These are phyloP conservation scores for Polyodon spathula DNA, from an alignment of 2,113 vertebrate genomes.

Conservation along the genomic window DNA sequence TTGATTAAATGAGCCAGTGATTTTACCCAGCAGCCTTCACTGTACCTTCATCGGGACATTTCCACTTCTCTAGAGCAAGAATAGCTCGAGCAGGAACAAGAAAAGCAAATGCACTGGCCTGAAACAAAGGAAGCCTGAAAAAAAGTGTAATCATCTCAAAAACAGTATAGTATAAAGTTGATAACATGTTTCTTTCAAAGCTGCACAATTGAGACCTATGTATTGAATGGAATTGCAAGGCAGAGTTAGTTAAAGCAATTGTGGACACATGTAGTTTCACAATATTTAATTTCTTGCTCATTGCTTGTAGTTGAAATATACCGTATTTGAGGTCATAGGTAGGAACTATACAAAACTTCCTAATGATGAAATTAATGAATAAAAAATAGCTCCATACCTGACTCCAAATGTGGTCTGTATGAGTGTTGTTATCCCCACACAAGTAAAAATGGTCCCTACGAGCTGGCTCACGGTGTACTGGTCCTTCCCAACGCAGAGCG, in stretches of 20 bases:
- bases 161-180: neutral
- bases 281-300: too few species aligned
- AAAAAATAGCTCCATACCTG: slow-evolving; percentile 50
- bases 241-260: too few species aligned
- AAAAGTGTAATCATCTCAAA: neutral
- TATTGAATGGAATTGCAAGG: too few species aligned
- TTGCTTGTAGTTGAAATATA: too few species aligned
- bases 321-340: too few species aligned
- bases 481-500: slow-evolving; percentile 83
- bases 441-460: slow-evolving; percentile 92
- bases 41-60: slow-evolving; percentile 31
- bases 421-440: slow-evolving; percentile 86
- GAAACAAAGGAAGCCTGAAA: slow-evolving; percentile 72
- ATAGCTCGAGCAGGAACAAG: slow-evolving; percentile 74
- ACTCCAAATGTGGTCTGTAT: slow-evolving; percentile 88
- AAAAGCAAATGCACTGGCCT: slow-evolving; percentile 77
- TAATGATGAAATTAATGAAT: neutral
- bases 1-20: too few species aligned
- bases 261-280: too few species aligned
- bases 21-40: too few species aligned
- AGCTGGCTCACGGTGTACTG: slow-evolving; percentile 84
- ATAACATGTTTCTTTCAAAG: too few species aligned
- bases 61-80: slow-evolving; percentile 73
- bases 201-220: too few species aligned
- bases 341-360: neutral